These are phyloP conservation scores for Palythoa caribaeorum DNA, from an alignment of 92 coral and sea anemone species.

Conservation along the genomic window DNA sequence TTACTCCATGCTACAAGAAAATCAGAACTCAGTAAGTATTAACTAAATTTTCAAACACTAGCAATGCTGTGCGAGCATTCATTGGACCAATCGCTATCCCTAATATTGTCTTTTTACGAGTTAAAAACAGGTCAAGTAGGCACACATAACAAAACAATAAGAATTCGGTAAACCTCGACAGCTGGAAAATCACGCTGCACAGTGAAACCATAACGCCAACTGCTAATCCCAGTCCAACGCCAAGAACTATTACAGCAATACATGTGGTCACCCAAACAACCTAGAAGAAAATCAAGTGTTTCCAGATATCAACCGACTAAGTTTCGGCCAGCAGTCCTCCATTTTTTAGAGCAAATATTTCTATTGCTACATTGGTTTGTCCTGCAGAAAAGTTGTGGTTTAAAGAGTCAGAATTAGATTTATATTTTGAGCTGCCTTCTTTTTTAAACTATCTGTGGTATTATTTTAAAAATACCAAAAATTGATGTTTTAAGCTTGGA, in stretches of 20 bases:
- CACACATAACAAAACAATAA: neutral
- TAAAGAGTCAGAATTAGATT: too few species aligned
- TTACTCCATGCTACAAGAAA: too few species aligned
- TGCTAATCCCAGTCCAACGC: slow-evolving; percentile 82
- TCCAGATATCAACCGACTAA: too few species aligned
- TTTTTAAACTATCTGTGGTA: too few species aligned
- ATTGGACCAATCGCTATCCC: neutral
- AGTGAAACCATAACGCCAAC: slow-evolving; percentile 78
- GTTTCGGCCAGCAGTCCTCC: too few species aligned
- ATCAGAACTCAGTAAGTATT: neutral
- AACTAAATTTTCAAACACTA: neutral
- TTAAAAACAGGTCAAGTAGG: neutral
- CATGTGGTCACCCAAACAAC: slow-evolving; percentile 89
- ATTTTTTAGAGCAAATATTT: too few species aligned
- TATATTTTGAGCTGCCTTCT: too few species aligned
- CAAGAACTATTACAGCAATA: slow-evolving; percentile 84
- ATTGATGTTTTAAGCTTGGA: too few species aligned
- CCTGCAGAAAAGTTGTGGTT: too few species aligned
- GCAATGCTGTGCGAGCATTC: too few species aligned
- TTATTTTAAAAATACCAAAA: too few species aligned
- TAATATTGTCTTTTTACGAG: neutral
- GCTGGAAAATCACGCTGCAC: slow-evolving; percentile 70
- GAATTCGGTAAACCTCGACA: slow-evolving; percentile 70
- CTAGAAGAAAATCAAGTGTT: slow-evolving; percentile 36
- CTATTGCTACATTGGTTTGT: too few species aligned